These are phyloP conservation scores for Samia ricini DNA, from an alignment of 1,140 invertebrate species.

Conservation along the genomic window DNA sequence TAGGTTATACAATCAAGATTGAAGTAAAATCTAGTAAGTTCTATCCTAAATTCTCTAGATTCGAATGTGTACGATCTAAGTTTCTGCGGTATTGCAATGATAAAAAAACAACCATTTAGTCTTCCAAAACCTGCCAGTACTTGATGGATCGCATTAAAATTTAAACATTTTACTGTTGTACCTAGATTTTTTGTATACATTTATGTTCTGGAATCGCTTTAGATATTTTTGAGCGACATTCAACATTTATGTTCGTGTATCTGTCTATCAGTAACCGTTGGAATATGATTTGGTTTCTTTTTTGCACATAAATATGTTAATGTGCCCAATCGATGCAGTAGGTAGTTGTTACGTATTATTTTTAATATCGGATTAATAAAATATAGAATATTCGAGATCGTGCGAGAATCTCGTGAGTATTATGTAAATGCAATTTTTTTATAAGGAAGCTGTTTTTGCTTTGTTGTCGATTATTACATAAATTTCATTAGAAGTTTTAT, in stretches of 20 bases:
- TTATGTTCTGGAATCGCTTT: neutral
- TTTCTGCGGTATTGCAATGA: no score
- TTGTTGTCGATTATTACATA: neutral
- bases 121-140: neutral
- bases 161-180: neutral
- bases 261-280: neutral
- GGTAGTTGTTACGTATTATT: neutral
- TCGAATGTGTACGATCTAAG: no score
- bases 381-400: conserved; percentile 6
- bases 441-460: neutral
- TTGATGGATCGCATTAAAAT: neutral
- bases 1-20: no score
- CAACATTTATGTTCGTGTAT: neutral
- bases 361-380: neutral
- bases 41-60: no score
- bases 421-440: neutral
- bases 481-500: no score
- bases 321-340: neutral
- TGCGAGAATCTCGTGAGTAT: conserved; percentile 1
- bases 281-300: neutral
- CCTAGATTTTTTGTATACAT: neutral
- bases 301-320: conserved; percentile 4
- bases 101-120: neutral
- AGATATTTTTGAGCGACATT: neutral
- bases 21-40: no score